Conservation (phyloP, 2,113 vertebrate genomes). For the Siphamia tubifer region DNA sequence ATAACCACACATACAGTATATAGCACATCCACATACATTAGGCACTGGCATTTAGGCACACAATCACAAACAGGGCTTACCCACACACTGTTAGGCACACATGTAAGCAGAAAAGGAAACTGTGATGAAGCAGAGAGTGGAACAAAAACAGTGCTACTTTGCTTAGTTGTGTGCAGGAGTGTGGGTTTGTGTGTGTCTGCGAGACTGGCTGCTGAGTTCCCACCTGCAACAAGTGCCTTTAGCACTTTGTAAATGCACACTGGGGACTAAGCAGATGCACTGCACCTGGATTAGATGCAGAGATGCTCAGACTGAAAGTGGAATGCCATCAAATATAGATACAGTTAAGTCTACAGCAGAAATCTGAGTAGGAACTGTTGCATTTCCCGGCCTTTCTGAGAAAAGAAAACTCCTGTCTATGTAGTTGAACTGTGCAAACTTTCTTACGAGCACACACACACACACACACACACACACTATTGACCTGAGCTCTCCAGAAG, state of each 20-base stretch:
- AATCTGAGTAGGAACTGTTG: slow-evolving; percentile 23
- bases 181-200: background rate
- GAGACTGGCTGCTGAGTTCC: background rate
- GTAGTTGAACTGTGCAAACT: slow-evolving; percentile 24
- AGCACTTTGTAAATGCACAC: background rate
- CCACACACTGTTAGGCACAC: background rate
- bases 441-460: no score
- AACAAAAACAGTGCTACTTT: slow-evolving; percentile 5
- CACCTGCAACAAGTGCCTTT: slow-evolving; percentile 20
- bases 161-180: background rate
- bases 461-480: background rate
- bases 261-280: slow-evolving; percentile 11
- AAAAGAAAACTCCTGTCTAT: slow-evolving; percentile 21
- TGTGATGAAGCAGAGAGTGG: background rate
- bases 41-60: background rate
- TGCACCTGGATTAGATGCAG: slow-evolving; percentile 1
- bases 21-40: background rate
- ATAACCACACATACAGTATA: slow-evolving; percentile 53
- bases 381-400: slow-evolving; percentile 23
- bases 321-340: slow-evolving; percentile 19
- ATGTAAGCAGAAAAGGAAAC: background rate
- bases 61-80: background rate
- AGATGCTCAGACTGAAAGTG: background rate
- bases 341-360: background rate
- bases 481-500: slow-evolving; percentile 24